Evolutionary conservation across 2,888 invertebrate genomes (phyloP).

Genomic region (Tupiocoris notatus): DNA sequence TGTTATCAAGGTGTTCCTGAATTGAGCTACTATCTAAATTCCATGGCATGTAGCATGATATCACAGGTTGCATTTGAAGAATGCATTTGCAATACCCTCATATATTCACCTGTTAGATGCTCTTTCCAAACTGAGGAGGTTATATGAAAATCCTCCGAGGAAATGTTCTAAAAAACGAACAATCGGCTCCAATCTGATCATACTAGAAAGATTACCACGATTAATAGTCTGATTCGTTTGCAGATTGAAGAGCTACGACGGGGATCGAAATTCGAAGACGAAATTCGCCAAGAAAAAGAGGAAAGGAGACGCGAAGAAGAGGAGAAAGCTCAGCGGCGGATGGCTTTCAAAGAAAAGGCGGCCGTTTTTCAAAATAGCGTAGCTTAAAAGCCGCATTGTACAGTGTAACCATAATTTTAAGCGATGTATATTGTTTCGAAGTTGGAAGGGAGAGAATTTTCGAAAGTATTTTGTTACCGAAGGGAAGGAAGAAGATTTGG

Average conservation of each 20-base stretch:
- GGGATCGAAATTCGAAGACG: constrained; percentile 85
- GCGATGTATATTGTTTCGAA: not conserved
- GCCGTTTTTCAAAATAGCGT: constrained; percentile 69
- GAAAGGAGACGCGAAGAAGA: constrained; percentile 80
- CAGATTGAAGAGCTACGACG: constrained; percentile 81
- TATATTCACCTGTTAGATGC: no score
- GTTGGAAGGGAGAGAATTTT: not conserved
- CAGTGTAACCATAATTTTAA: not conserved
- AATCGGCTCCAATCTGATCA: no score
- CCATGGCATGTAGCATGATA: no score
- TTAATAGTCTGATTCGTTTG: no score
- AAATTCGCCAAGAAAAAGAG: constrained; percentile 89
- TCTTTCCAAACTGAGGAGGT: no score
- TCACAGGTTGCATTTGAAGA: no score
- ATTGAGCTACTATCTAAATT: no score
- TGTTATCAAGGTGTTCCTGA: no score
- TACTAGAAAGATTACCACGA: no score
- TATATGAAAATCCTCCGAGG: no score
- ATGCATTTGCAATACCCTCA: no score
- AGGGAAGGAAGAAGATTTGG: not conserved
- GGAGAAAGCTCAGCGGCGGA: constrained; percentile 74
- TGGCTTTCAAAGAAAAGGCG: constrained; percentile 85
- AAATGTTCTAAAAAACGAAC: no score
- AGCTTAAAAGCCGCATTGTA: constrained; percentile 32
- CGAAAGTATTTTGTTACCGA: constrained; percentile 27